Evolutionary conservation across 1,140 invertebrate genomes (phyloP).

Genomic region (Nephotettix cincticeps): DNA sequence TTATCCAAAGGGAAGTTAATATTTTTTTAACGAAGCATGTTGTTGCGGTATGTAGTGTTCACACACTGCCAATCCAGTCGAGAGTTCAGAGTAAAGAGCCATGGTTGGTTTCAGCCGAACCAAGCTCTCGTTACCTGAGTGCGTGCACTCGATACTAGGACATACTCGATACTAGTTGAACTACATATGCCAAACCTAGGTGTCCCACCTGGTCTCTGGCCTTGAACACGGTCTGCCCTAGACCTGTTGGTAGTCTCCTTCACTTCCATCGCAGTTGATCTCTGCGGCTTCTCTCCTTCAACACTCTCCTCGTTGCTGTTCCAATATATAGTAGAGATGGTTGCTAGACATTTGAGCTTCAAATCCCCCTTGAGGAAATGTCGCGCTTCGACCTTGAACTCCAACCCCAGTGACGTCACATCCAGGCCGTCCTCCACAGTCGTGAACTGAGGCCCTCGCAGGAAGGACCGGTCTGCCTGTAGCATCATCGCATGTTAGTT

Average conservation of each 20-base stretch:
- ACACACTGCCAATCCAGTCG: no score
- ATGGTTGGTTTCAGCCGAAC: no score
- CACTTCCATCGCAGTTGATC: conserved; percentile 62
- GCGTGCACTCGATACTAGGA: no score
- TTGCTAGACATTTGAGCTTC: conserved; percentile 85
- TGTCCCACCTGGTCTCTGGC: conserved; percentile 39
- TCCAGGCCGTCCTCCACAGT: conserved; percentile 64
- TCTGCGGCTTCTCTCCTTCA: conserved; percentile 64
- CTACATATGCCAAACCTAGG: no score
- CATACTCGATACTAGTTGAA: no score
- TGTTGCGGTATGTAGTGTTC: no score
- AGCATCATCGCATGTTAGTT: no score
- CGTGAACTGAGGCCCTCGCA: conserved; percentile 54
- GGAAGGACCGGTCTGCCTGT: conserved; percentile 53
- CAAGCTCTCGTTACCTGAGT: no score
- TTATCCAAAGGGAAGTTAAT: no score
- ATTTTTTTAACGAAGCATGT: no score
- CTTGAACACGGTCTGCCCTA: conserved; percentile 52
- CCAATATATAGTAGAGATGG: conserved; percentile 79
- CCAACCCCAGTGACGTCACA: conserved; percentile 65
- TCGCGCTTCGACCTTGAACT: conserved; percentile 69
- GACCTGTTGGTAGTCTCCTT: conserved; percentile 53
- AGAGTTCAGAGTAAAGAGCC: no score
- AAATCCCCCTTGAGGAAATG: conserved; percentile 81
- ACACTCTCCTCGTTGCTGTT: conserved; percentile 81